Base-by-base conservation (phyloP, 2,888 invertebrate species). In the Acleris emargana region DNA sequence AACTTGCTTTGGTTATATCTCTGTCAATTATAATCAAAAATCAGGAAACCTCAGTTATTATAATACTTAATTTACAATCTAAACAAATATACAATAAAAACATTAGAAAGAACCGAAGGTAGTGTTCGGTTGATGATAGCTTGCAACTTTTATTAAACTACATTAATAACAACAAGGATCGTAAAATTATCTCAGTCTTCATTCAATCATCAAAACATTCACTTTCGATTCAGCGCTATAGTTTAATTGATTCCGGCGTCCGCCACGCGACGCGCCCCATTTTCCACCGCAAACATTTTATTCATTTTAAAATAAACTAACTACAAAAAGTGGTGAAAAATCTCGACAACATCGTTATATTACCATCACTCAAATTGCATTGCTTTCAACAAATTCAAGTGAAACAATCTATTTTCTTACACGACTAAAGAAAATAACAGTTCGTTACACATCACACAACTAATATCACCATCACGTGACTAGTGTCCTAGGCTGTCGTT, bases 151-250 rank as follows among this genome's bases (percentile, higher is more conserved):
- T 69, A 67, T 60, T 67, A 64, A 70, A 62, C 64, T 69, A 69
- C 67, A 61, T 80, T 76, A 80, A 73, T 76, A 80, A 82, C 78
- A 84, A 83, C 78, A 79, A 81, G 78, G 77, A 80, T 76, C 80
- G 80, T 87, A 85, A 81, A 86, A 78, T 77, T 83, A 82, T 73
- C 72, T 91, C 91, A 91, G 90, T 91, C 91, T 91, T 91, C 90
- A 87, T 82, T 80, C 87, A 87, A 85, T 83, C 85, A 77, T 78
- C 72, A 71, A 77, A 75, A 75, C 79, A 81, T 74, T 76, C 79
- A 76, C 67, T 60, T 71, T 69, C 68, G 66, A 66, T 67, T 67
- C 63, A 50, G 57, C 57, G 66, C 61, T 42, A 47, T 66, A 54
- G 53, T 54, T 54, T 16, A 9, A 49, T 58, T 58, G 49, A 68